Evolutionary conservation across 2,113 vertebrate genomes (phyloP), one percentile per base, ranked within the genome.

Genomic region (Reinhardtius hippoglossoides): DNA sequence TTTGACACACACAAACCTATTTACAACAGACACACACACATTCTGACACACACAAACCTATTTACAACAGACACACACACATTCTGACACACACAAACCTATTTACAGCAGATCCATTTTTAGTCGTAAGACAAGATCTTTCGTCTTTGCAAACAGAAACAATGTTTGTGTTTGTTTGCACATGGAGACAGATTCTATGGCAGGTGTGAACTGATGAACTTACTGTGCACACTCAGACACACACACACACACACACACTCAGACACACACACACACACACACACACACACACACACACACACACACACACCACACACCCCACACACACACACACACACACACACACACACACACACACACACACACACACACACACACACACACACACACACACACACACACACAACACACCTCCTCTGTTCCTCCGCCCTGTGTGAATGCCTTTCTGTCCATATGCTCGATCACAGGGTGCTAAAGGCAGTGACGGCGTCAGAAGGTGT

Each of bases 391-490:
- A 57, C 20, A 52, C 20, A n/a, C 20, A 52, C 50, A 52, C 50
- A 52, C 18, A 52, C 20, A n/a, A n/a, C n/a, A n/a, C n/a, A n/a
- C n/a, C n/a, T n/a, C 44, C 44, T 18, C 44, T 48, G 4, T 6
- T 48, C 16, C 14, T 48, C 44, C 14, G 5, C 10, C 21, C 24
- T 68, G 35, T 62, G 48, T 7, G 9, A 61, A 21, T 26, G 24
- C 0, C 9, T 74, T 48, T 59, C 35, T 12, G 3, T 73, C 44
- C 54, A 73, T 64, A 10, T 37, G 44, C 23, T 70, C 71, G 69
- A 74, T 79, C 70, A 70, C 24, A 55, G 15, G 14, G 12, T 10
- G 35, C 69, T 50, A 81, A 76, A 78, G 56, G 57, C n/a, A 67
- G 20, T 37, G 24, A 56, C 44, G 20, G 35, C 10, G 54, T 65